phyloP scores from a whole-genome alignment of 2,888 invertebrate species.

The Gymnosoma rotundatum region DNA sequence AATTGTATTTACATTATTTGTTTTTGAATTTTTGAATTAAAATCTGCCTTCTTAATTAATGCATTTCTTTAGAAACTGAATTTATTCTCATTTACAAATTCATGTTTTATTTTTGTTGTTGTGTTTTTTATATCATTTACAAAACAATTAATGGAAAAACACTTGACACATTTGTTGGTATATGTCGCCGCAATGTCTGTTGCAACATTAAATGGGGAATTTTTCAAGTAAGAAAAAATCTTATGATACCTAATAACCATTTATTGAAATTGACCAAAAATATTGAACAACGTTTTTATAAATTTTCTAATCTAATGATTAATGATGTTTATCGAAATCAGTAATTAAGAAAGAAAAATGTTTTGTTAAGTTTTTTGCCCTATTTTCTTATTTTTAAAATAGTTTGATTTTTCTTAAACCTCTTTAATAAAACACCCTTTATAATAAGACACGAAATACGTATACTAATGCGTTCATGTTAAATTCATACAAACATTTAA shows the following conservation, averaged over 20 bases:
- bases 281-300: too few relatives aligned
- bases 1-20: too few relatives aligned
- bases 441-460: not conserved
- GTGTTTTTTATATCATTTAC: constrained; percentile 25
- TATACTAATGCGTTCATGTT: not conserved
- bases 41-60: not conserved
- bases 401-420: too few relatives aligned
- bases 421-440: not conserved
- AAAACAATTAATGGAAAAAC: constrained; percentile 55
- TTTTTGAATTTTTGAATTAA: not conserved
- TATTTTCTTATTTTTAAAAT: too few relatives aligned
- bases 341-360: too few relatives aligned
- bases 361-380: too few relatives aligned
- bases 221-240: not conserved
- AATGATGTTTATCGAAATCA: too few relatives aligned
- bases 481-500: not conserved
- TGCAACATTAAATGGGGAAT: constrained; percentile 24
- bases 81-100: constrained; percentile 23
- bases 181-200: constrained; percentile 65
- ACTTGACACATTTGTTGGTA: constrained; percentile 63
- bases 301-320: too few relatives aligned
- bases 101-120: not conserved
- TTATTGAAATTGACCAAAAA: too few relatives aligned
- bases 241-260: too few relatives aligned
- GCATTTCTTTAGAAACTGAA: constrained; percentile 34